phyloP scores from a whole-genome alignment of 2,797 vertebrate species.

The Hyperoplus lanceolatus region DNA sequence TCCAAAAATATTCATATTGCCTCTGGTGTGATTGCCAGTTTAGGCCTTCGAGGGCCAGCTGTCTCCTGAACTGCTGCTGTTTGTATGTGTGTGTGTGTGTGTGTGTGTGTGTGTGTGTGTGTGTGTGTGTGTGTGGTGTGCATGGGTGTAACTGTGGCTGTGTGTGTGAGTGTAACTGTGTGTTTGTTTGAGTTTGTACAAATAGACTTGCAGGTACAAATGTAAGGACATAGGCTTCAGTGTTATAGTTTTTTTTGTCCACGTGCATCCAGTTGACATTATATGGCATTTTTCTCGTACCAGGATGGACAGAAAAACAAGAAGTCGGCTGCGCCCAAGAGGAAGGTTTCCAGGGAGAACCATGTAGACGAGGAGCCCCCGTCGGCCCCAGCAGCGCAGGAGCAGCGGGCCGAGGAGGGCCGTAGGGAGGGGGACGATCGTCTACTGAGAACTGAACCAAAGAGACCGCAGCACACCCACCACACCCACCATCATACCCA shows the following conservation, averaged over 20 bases:
- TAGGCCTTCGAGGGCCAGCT: conserved; percentile 16
- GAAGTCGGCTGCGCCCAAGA: conserved; percentile 75
- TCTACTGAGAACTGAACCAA: conserved; percentile 80
- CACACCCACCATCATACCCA: conserved; percentile 86
- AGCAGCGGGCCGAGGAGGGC: conserved; percentile 69
- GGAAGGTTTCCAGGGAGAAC: conserved; percentile 81
- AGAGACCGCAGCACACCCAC: conserved; percentile 81
- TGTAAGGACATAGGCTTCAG: neutral
- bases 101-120: neutral
- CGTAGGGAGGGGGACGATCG: conserved; percentile 75
- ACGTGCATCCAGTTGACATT: neutral
- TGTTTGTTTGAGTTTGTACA: neutral
- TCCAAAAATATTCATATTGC: conserved; percentile 36
- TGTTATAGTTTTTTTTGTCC: neutral
- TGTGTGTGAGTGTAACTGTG: too few species aligned
- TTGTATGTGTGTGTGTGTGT: neutral
- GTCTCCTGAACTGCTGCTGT: conserved; percentile 13
- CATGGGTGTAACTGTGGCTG: too few species aligned
- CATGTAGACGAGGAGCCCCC: conserved; percentile 71
- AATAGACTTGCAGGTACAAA: neutral
- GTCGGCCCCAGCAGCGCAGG: conserved; percentile 58
- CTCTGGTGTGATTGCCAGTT: conserved; percentile 18
- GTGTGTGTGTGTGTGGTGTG: neutral
- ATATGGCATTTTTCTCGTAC: conserved; percentile 1
- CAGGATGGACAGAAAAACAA: conserved; percentile 83